These are phyloP conservation scores for Phoenoteleia sp. DNA, from an alignment of 2,888 invertebrate genomes.

Conservation along the genomic window DNA sequence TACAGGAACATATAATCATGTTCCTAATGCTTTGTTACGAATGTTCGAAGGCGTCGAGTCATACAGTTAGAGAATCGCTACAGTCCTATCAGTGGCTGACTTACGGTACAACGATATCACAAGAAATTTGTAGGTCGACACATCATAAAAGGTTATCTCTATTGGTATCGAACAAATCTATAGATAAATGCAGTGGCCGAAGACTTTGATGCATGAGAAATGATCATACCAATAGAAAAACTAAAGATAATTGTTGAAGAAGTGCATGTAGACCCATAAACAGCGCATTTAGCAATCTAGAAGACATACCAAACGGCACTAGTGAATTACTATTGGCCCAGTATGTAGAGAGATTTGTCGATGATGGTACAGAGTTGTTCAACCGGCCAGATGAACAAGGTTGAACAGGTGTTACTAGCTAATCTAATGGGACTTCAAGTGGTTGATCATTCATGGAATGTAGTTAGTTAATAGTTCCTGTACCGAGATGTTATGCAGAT, in stretches of 20 bases:
- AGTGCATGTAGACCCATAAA: constrained; percentile 5
- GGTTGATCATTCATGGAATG: no score
- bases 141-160: neutral
- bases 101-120: neutral
- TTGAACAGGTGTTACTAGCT: no score
- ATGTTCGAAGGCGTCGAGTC: neutral
- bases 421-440: no score
- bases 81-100: neutral
- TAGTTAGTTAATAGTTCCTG: no score
- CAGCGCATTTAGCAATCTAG: constrained; percentile 7
- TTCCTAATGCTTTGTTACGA: constrained; percentile 9
- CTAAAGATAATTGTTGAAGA: constrained; percentile 10
- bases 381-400: constrained; percentile 66
- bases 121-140: neutral
- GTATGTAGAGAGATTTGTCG: constrained; percentile 66
- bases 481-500: no score
- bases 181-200: neutral
- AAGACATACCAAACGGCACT: constrained; percentile 67
- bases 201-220: constrained; percentile 57
- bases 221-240: constrained; percentile 38
- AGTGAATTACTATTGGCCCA: constrained; percentile 73
- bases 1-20: neutral
- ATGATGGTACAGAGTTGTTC: constrained; percentile 63
- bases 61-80: neutral
- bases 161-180: neutral